phyloP scores from a whole-genome alignment of 2,888 invertebrate species.

The Incurvaria masculella region DNA sequence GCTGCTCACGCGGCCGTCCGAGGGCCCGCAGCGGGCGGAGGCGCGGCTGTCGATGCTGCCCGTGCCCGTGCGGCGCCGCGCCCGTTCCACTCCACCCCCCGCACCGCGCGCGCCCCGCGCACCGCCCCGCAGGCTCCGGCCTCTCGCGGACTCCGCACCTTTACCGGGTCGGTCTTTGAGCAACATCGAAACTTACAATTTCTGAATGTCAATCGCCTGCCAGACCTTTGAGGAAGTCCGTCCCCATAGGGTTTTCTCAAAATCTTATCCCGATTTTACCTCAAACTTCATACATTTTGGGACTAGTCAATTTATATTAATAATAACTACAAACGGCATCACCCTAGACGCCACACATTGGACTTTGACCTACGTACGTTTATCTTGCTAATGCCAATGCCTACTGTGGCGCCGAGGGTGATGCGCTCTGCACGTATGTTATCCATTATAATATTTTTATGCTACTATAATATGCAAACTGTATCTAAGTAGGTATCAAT shows the following conservation, averaged over 20 bases:
- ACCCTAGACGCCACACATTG: no score
- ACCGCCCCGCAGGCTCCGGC: constrained; percentile 37
- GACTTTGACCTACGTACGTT: no score
- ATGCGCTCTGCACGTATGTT: no score
- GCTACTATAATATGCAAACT: background rate
- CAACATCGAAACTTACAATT: no score
- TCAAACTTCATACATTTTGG: background rate
- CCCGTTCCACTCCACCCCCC: constrained; percentile 42
- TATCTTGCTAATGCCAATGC: no score
- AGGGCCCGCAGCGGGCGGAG: constrained; percentile 18
- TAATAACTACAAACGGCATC: background rate
- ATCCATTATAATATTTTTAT: background rate
- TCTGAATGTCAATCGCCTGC: no score
- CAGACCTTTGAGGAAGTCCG: no score
- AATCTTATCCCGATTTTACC: background rate
- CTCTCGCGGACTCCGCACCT: constrained; percentile 46
- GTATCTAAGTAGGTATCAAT: no score
- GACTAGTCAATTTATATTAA: background rate
- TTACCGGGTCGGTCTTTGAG: constrained; percentile 44
- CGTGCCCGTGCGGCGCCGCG: constrained; percentile 37
- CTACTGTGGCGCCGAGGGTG: no score
- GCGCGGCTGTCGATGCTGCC: constrained; percentile 38
- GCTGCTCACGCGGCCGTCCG: constrained; percentile 26
- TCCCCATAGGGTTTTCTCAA: no score
- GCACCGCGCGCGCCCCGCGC: constrained; percentile 25